Percentiles rank a stretch among this genome's conserved stretches.
Conservation (phyloP, 2,113 vertebrate species). For the Calyptommatus sinebrachiatus region DNA sequence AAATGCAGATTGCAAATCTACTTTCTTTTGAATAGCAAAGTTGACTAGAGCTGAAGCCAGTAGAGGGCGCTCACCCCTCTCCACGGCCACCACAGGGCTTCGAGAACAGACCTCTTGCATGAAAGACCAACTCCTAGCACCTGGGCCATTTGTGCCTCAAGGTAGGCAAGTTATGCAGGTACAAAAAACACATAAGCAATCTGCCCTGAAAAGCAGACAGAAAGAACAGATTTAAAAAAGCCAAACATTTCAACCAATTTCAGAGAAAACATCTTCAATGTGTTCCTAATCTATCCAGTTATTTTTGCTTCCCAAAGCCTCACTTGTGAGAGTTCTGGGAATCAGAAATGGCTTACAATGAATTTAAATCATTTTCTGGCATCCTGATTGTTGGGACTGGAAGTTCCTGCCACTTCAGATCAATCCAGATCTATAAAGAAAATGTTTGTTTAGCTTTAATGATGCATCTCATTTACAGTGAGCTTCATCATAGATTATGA, state of each 20-base stretch:
- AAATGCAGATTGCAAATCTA: too few relatives aligned
- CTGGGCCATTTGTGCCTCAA: too few relatives aligned
- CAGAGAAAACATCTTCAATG: background rate
- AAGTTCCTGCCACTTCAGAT: conserved; percentile 28
- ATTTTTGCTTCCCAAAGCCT: background rate
- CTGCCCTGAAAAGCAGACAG: background rate
- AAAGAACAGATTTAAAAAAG: background rate
- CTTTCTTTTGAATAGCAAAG: too few relatives aligned
- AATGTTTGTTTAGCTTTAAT: conserved; percentile 11
- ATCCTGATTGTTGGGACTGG: conserved; percentile 7
- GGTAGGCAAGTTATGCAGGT: too few relatives aligned
- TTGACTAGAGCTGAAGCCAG: too few relatives aligned
- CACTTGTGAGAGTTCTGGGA: background rate
- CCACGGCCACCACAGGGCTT: too few relatives aligned
- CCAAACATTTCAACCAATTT: conserved; percentile 1
- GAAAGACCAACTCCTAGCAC: too few relatives aligned
- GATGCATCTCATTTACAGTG: background rate
- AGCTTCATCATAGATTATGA: background rate
- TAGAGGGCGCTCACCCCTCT: too few relatives aligned
- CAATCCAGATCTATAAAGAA: conserved; percentile 15
- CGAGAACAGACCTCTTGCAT: too few relatives aligned
- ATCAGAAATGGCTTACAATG: conserved; percentile 20
- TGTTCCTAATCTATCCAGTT: background rate
- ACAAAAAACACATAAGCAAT: too few relatives aligned
- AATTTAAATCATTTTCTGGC: conserved; percentile 21